Evolutionary conservation across 2,797 vertebrate species (phyloP).

Genomic region (Sebastolobus alascanus): DNA sequence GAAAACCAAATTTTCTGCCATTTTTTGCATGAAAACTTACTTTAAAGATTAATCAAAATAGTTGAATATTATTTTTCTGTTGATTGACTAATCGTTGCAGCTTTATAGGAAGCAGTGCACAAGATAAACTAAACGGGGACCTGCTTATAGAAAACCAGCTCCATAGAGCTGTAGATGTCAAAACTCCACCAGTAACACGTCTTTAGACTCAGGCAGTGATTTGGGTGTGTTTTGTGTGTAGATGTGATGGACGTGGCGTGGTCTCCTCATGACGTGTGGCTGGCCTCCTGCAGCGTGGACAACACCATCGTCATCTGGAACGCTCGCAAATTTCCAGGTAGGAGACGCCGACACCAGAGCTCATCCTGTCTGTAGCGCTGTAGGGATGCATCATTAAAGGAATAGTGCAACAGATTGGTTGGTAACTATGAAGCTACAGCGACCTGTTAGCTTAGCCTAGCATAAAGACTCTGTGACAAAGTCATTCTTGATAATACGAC

Average conservation of each 20-base stretch:
- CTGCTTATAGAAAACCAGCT: not conserved
- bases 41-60: too few relatives aligned
- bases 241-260: constrained; percentile 99
- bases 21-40: not conserved
- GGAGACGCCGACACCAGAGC: not conserved
- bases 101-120: too few relatives aligned
- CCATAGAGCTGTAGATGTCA: not conserved
- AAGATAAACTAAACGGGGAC: too few relatives aligned
- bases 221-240: constrained; percentile 63
- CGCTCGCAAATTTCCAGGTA: constrained; percentile 97
- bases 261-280: constrained; percentile 98
- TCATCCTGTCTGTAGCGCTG: not conserved
- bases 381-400: not conserved
- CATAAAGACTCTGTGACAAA: not conserved
- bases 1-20: too few relatives aligned
- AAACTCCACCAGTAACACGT: not conserved
- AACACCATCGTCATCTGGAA: constrained; percentile 99
- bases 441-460: not conserved
- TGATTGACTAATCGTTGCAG: too few relatives aligned
- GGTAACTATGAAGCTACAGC: not conserved
- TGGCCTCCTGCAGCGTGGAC: constrained; percentile 98
- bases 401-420: not conserved
- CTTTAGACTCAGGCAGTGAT: not conserved
- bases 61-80: too few relatives aligned
- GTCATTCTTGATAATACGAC: not conserved